A percentile compares a stretch with the other conserved stretches of the same genome.
phyloP scores from a whole-genome alignment of 2,113 vertebrate species.

The Oxygymnocypris stewartii region DNA sequence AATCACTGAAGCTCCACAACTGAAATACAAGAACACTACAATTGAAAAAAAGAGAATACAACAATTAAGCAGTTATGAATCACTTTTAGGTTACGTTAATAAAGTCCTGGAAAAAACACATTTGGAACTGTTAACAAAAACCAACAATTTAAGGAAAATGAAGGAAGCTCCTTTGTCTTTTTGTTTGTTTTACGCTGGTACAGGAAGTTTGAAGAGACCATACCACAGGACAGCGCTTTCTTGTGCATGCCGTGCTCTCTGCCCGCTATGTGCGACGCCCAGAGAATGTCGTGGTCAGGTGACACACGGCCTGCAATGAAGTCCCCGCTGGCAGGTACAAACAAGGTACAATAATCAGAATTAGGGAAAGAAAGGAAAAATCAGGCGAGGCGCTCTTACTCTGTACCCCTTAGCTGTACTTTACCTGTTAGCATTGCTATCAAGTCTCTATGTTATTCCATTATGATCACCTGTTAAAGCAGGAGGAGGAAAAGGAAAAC shows the following conservation, averaged over 20 bases:
- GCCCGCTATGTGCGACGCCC: conserved; percentile 96
- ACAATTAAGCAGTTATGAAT: conserved; percentile 84
- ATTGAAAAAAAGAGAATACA: conserved; percentile 84
- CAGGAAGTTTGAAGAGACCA: conserved; percentile 97
- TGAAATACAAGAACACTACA: conserved; percentile 90
- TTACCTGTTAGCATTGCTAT: conserved; percentile 94
- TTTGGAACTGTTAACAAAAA: conserved; percentile 88
- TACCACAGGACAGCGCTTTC: conserved; percentile 97
- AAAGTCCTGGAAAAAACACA: conserved; percentile 92
- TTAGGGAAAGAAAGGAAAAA: conserved; percentile 84
- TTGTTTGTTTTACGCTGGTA: conserved; percentile 92
- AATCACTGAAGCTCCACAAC: conserved; percentile 87
- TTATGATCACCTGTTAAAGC: conserved; percentile 87
- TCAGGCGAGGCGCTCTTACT: conserved; percentile 81
- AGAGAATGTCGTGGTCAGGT: conserved; percentile 97
- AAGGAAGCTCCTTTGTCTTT: conserved; percentile 80
- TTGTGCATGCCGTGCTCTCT: conserved; percentile 96
- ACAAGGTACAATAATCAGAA: conserved; percentile 97
- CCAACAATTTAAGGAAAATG: conserved; percentile 83
- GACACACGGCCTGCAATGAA: conserved; percentile 98
- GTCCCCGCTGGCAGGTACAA: conserved; percentile 97
- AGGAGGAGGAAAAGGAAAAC: conserved; percentile 61
- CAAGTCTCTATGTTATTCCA: conserved; percentile 87
- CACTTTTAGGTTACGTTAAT: conserved; percentile 79
- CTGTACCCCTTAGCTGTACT: conserved; percentile 95